Conservation (phyloP, 2,797 vertebrate genomes). For the Ciconia nigra region DNA sequence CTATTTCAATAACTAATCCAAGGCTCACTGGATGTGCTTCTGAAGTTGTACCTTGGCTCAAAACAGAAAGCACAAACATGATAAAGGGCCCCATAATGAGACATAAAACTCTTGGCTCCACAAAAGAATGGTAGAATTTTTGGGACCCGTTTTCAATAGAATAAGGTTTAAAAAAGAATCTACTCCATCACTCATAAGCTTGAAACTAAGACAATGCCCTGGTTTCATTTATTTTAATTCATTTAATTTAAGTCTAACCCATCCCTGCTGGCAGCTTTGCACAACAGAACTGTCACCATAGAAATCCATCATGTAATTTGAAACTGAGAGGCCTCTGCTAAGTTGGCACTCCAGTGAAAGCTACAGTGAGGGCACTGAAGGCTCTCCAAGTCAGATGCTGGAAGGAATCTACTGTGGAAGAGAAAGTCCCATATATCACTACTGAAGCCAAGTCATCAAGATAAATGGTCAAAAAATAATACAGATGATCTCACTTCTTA, state of each 20-base stretch:
- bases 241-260: slow-evolving; percentile 17
- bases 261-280: neutral
- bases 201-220: neutral
- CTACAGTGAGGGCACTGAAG: neutral
- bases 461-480: slow-evolving; percentile 20
- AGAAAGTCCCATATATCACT: slow-evolving; percentile 41
- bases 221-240: slow-evolving; percentile 31
- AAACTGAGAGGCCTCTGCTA: neutral
- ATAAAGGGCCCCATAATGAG: neutral
- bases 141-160: neutral
- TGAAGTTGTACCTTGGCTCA: neutral
- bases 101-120: neutral
- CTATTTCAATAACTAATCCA: neutral
- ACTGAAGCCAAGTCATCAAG: slow-evolving; percentile 20
- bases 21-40: neutral
- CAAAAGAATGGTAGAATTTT: neutral
- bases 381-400: neutral
- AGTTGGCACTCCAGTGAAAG: neutral
- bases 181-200: neutral
- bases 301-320: slow-evolving; percentile 49
- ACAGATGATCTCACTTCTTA: neutral
- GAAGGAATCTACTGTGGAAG: neutral
- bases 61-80: neutral
- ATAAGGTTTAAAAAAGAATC: neutral
- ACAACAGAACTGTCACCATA: slow-evolving; percentile 32